Evolutionary conservation across 2,113 vertebrate species (phyloP).

Genomic region (Thamnaconus septentrionalis): DNA sequence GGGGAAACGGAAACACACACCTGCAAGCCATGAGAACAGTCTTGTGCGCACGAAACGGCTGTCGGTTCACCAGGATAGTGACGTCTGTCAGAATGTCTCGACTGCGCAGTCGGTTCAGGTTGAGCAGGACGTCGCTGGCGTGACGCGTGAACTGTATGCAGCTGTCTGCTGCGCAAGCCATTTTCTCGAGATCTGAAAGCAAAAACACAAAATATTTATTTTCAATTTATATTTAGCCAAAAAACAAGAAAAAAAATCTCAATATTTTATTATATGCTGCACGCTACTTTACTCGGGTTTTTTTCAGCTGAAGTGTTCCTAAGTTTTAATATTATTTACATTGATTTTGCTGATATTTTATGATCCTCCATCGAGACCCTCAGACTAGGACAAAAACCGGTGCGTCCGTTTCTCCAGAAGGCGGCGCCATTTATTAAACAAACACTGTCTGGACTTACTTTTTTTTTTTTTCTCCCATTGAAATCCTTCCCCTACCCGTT

Average conservation of each 20-base stretch:
- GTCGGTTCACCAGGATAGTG: slow-evolving; percentile 92
- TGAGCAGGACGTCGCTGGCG: slow-evolving; percentile 94
- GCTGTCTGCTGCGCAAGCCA: slow-evolving; percentile 95
- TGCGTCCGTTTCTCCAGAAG: slow-evolving; percentile 44
- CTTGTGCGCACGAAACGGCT: slow-evolving; percentile 97
- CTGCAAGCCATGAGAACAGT: slow-evolving; percentile 99
- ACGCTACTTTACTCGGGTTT: background rate
- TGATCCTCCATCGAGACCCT: background rate
- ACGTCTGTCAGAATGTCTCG: slow-evolving; percentile 95
- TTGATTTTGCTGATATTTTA: background rate
- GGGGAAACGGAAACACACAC: slow-evolving; percentile 67
- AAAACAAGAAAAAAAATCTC: no score
- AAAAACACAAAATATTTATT: background rate
- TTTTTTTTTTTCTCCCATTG: slow-evolving; percentile 14
- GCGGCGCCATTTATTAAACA: slow-evolving; percentile 68
- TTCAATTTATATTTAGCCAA: background rate
- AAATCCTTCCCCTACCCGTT: slow-evolving; percentile 7
- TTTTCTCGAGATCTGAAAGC: slow-evolving; percentile 77
- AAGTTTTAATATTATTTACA: background rate
- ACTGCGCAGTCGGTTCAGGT: slow-evolving; percentile 93
- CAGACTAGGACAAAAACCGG: background rate
- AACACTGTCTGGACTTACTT: slow-evolving; percentile 54
- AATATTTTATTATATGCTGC: no score
- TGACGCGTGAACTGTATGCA: slow-evolving; percentile 99
- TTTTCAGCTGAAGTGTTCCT: background rate